Evolutionary conservation across 1,140 invertebrate genomes (phyloP), one percentile per base, ranked within the genome.

Genomic region (Caenorhabditis inopinata): DNA sequence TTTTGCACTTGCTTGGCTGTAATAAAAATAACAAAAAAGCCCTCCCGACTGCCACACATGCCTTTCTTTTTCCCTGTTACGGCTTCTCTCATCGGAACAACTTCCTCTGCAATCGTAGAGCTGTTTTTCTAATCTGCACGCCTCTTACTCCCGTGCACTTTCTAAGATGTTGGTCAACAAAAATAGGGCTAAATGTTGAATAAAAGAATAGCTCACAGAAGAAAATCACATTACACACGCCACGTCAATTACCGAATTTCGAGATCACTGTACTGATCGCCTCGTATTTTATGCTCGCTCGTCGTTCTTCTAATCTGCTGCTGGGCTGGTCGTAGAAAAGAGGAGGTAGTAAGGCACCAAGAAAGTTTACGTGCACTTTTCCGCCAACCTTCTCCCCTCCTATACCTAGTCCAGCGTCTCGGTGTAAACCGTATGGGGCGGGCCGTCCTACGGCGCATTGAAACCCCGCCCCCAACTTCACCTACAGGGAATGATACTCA

Each of bases 371-470:
- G 38, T 68, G 58, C 21, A 68, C 58, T 68, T 68, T 68, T 38
- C 58, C 58, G 58, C 58, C 32, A 42, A 38, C 58, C 11, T 32
- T 16, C 27, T 58, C 32, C 2, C 32, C n/a, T n/a, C 7, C 58
- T 18, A 29, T 68, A 68, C 58, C 58, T 68, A 38, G 58, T 68
- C 32, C 58, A 38, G n/a, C 58, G 58, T 42, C 58, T 68, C 58
- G 38, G 58, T 68, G 58, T 68, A 68, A 68, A 68, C 58, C 58
- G 58, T 68, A 68, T 68, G 32, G 58, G 58, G 58, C 58, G 58
- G 58, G 58, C 12, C 27, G n/a, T 29, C 48, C 18, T 51, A 23
- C 48, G 4, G 25, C 32, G 58, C 58, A n/a, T 16, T 21, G 58
- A n/a, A 38, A 29, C 58, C 32, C 58, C 58, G 29, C 27, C 25